Evolutionary conservation across 2,888 invertebrate genomes (phyloP).

Genomic region (Andrena haemorrhoa): DNA sequence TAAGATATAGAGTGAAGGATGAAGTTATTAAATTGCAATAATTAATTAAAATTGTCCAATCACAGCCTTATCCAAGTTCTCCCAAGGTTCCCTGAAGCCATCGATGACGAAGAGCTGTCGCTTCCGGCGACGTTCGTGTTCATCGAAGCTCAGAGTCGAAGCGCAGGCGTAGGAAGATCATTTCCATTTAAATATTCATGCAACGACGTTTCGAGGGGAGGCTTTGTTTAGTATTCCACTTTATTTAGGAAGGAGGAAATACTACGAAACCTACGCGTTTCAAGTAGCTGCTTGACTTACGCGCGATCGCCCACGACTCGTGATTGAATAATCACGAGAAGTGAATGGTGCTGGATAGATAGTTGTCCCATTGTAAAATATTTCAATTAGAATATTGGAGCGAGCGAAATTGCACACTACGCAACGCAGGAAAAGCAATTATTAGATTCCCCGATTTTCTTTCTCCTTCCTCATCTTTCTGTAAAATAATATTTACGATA

Average conservation of each 20-base stretch:
- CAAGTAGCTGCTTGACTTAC: constrained; percentile 60
- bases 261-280: constrained; percentile 47
- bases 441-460: no score
- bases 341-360: constrained; percentile 33
- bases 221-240: constrained; percentile 50
- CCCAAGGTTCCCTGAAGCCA: neutral
- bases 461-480: no score
- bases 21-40: no score
- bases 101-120: neutral
- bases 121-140: constrained; percentile 4
- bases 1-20: no score
- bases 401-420: neutral
- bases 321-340: constrained; percentile 59
- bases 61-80: neutral
- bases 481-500: neutral
- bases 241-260: constrained; percentile 60
- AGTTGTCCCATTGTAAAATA: constrained; percentile 11
- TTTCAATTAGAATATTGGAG: constrained; percentile 1
- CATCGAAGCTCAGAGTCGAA: constrained; percentile 14
- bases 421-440: neutral
- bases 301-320: constrained; percentile 54
- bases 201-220: constrained; percentile 23
- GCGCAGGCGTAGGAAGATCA: constrained; percentile 13
- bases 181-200: constrained; percentile 32
- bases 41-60: neutral